Evolutionary conservation across 1,140 invertebrate species (phyloP), one percentile per base, ranked within the genome.

Genomic region (Drosophila yakuba): DNA sequence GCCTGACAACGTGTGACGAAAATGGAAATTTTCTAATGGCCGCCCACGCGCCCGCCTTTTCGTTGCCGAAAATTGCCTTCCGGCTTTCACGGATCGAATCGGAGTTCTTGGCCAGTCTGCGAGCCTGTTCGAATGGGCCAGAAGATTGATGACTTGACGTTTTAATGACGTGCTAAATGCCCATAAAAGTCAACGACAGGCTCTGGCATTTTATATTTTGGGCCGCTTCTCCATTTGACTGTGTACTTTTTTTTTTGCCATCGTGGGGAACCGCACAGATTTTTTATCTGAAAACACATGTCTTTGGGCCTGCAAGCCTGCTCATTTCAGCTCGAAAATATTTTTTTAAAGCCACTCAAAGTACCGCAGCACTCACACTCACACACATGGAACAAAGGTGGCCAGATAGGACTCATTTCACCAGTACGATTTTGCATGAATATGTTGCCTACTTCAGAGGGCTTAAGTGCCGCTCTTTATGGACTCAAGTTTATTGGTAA

Each of bases 111-210:
- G 52, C 75, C 52, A 8, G 66, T 51, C 91, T 92, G 91, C 66
- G 75, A 77, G 58, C 91, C 91, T 92, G 83, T 88, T 92, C 75
- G 71, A 91, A 92, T 82, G 79, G 69, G 91, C 84, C 80, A 91
- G 90, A 92, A 92, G 91, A 92, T 92, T 92, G 91, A 92, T 92
- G 91, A 91, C 89, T 91, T 91, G 89, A 91, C 89, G 78, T 91
- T 91, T 91, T 91, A 91, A 91, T 91, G 89, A 90, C 85, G 86
- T 90, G 86, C 78, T 73, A 90, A 90, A 86, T 85, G 85, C 52
- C 80, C 74, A 90, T 89, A 89, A 89, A 89, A 90, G 84, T 89
- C 85, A 80, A 51, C 43, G 73, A 74, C 62, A 89, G 68, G 68
- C 43, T 48, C 36, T 8, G 58, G 35, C 50, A 44, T 66, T 62